Evolutionary conservation across 2,797 vertebrate species (phyloP).

Genomic region (Smutsia temminckii): DNA sequence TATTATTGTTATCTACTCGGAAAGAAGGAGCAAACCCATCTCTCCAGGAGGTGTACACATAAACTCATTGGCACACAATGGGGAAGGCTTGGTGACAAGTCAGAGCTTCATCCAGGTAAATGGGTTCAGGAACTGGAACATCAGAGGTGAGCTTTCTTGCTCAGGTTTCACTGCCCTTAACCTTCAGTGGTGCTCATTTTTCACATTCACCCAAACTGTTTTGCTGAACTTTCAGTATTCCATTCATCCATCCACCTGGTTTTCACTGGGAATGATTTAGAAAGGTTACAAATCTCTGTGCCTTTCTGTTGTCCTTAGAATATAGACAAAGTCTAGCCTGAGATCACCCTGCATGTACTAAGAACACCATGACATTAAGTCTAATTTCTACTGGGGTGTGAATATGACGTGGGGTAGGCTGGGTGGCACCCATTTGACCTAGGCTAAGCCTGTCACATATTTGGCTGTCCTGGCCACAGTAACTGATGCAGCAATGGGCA

Average conservation of each 20-base stretch:
- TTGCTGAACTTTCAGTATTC: constrained; percentile 66
- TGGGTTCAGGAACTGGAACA: not conserved
- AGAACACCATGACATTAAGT: not conserved
- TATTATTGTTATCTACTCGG: not conserved
- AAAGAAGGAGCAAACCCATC: not conserved
- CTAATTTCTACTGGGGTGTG: not conserved
- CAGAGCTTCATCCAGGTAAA: constrained; percentile 55
- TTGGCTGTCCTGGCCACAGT: not conserved
- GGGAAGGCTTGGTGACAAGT: constrained; percentile 25
- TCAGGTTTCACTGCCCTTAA: constrained; percentile 60
- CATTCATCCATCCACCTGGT: constrained; percentile 69
- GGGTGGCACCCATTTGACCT: not conserved
- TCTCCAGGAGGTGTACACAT: not conserved
- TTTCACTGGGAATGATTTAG: constrained; percentile 72
- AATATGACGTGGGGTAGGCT: not conserved
- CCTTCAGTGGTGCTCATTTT: constrained; percentile 71
- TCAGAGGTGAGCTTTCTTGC: constrained; percentile 46
- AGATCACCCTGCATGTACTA: not conserved
- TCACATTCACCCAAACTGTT: constrained; percentile 67
- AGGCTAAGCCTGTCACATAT: not conserved
- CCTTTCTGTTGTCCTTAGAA: constrained; percentile 70
- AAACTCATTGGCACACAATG: not conserved
- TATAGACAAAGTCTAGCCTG: constrained; percentile 30
- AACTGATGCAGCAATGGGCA: not conserved
- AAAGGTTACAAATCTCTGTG: constrained; percentile 71